Evolutionary conservation across 1,140 invertebrate genomes (phyloP), one percentile per base, ranked within the genome.

Genomic region (Pogonomyrmex californicus): DNA sequence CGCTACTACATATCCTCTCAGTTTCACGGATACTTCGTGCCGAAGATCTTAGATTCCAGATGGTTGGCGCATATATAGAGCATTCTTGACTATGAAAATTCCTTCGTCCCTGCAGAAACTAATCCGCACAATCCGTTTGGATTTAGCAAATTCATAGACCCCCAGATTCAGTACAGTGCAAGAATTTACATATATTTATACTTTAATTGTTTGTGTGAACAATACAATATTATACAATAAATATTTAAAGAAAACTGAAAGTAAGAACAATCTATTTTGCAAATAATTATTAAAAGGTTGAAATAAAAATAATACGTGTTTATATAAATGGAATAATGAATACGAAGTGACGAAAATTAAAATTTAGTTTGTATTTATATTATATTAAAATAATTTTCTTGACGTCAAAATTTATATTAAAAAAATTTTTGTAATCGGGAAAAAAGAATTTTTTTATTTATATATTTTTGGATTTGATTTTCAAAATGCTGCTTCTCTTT

Each of bases 21-120:
- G 41, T 82, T 83, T 75, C 54, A 60, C 14, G 30, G 38, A 44
- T 36, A 51, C 38, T 71, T 66, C 23, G 54, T 82, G 51, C 4
- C 41, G 38, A 58, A 71, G 65, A 82, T 82, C 10, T 44, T 41
- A 38, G 49, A 71, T 58, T 58, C 38, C 49, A 44, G 54, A 73
- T 58, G 38, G 12, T 47, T 36, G 17, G 62, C 38, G 7, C 54
- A 33, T 12, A 56, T 49, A 54, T 10, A 41, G 23, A 65, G 38
- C 44, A 83, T 62, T 60, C 68, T 75, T 7, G 36, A 10, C 5
- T 47, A 36, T 14, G 5, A 73, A n/a, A 38, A 56, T 7, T 79
- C 2, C 51, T 30, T n/a, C 3, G 6, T 36, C 23, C 14, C 30
- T 10, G 1, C 30, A 30, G 41, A 9, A 7, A 63, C n/a, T n/a